Base-by-base conservation (phyloP, 2,797 vertebrate genomes). In the Phyllotis vaccarum region DNA sequence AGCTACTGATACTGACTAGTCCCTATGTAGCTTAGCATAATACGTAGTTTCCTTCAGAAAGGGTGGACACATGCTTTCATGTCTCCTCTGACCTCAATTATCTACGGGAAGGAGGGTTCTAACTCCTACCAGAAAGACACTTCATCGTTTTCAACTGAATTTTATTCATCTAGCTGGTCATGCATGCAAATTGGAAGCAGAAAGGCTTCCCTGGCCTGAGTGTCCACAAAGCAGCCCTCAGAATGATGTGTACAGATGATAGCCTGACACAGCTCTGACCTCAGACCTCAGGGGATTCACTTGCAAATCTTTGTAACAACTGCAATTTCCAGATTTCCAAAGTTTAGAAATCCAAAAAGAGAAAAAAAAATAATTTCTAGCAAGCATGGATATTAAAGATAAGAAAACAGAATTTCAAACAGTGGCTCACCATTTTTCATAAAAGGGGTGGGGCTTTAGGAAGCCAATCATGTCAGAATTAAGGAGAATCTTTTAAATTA, bases 391-490 rank as follows among this genome's bases (percentile, higher is more conserved):
- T 0, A 27, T 76, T 75, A 81, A 91, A 90, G 76, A 70, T 16
- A 74, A 93, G 49, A 76, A 81, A 62, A 95, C 16, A 27, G 75
- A 83, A 89, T 76, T 29, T 90, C 66, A 40, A 60, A 85, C 21
- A 29, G 80, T 5, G 17, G 37, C 90, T 40, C n/a, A 46, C 10
- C 34, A 54, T 60, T 29, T 75, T 78, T 91, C 29, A 76, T 74
- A 93, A 93, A 87, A 82, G 37, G n/a, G n/a, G n/a, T n/a, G n/a
- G n/a, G n/a, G n/a, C n/a, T n/a, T n/a, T n/a, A 16, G 24, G 1
- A 76, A 37, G 14, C 5, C 34, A 13, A 37, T 78, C 49, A 49
- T 43, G 10, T 87, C 17, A 72, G 10, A 87, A 74, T 76, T 52
- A 87, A 60, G 83, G 90, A 5, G 21, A 34, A 9, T 24, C 16